Percentiles rank a stretch among this genome's conserved stretches.
Conservation (phyloP, 1,140 invertebrate species). For the Drosophila nigrodunni region DNA sequence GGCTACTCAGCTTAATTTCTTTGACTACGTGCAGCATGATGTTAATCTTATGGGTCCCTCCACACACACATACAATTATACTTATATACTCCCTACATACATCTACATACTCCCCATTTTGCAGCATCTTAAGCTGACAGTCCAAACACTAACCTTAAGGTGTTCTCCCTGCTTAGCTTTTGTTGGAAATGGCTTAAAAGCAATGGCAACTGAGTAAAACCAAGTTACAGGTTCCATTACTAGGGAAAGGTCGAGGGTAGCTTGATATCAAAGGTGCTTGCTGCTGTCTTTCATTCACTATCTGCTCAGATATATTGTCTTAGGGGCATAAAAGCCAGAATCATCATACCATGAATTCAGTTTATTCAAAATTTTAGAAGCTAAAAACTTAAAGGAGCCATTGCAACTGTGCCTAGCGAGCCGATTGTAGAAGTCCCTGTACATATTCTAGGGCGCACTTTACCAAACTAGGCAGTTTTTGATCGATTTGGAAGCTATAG, state of each 20-base stretch:
- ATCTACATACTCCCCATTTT: not conserved
- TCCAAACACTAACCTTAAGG: conserved; percentile 6
- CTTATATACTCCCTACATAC: not conserved
- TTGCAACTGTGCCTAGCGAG: not conserved
- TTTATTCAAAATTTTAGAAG: conserved; percentile 11
- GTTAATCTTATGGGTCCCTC: conserved; percentile 12
- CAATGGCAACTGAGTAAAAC: conserved; percentile 16
- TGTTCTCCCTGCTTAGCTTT: not conserved
- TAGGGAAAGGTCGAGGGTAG: conserved; percentile 6
- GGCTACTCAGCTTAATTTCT: conserved; percentile 47
- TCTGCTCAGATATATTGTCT: conserved; percentile 8
- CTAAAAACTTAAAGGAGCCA: not conserved
- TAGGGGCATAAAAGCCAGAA: conserved; percentile 15
- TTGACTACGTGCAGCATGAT: conserved; percentile 51
- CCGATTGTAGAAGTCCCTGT: no score
- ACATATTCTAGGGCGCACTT: no score
- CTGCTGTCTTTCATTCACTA: not conserved
- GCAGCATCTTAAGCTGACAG: conserved; percentile 15
- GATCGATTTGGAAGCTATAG: no score
- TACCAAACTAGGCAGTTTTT: no score
- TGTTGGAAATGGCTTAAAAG: not conserved
- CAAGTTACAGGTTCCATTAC: conserved; percentile 27
- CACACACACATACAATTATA: not conserved
- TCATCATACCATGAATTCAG: not conserved
- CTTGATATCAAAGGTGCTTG: not conserved